A percentile compares a stretch with the other conserved stretches of the same genome.
These are phyloP conservation scores for Bombyx mandarina DNA, from an alignment of 1,140 invertebrate species.

Conservation along the genomic window DNA sequence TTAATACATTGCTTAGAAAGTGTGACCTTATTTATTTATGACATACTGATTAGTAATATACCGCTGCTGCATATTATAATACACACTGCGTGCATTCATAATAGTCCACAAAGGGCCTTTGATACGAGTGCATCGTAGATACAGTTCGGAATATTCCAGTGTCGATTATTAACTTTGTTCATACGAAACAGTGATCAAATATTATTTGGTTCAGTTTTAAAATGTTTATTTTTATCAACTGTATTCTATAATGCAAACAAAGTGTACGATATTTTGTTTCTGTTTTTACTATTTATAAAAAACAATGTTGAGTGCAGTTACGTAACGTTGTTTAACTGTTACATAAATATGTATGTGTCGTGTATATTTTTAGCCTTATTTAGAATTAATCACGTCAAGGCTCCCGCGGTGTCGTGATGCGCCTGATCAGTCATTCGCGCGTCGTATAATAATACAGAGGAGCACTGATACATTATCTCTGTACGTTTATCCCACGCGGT, in stretches of 20 bases:
- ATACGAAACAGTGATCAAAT: no score
- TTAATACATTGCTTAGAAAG: no score
- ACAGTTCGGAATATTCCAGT: no score
- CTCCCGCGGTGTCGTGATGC: constrained; percentile 28
- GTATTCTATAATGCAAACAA: constrained; percentile 1
- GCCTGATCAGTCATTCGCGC: constrained; percentile 22
- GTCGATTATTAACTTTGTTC: no score
- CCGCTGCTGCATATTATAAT: no score
- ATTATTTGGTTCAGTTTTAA: no score
- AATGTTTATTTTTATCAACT: no score
- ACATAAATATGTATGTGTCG: constrained; percentile 21
- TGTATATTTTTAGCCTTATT: constrained; percentile 46
- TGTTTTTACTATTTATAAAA: background rate
- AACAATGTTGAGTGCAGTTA: constrained; percentile 7
- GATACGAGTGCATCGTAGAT: no score
- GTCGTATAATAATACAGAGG: constrained; percentile 12
- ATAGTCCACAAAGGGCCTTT: no score
- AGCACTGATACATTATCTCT: constrained; percentile 36
- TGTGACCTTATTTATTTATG: no score
- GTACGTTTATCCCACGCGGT: constrained; percentile 24
- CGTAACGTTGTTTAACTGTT: constrained; percentile 15
- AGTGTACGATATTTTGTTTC: background rate
- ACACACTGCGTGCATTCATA: no score
- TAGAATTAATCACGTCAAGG: constrained; percentile 37
- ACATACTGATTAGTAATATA: no score